Base-by-base conservation (phyloP, 2,888 invertebrate genomes). In the Noctua janthina region DNA sequence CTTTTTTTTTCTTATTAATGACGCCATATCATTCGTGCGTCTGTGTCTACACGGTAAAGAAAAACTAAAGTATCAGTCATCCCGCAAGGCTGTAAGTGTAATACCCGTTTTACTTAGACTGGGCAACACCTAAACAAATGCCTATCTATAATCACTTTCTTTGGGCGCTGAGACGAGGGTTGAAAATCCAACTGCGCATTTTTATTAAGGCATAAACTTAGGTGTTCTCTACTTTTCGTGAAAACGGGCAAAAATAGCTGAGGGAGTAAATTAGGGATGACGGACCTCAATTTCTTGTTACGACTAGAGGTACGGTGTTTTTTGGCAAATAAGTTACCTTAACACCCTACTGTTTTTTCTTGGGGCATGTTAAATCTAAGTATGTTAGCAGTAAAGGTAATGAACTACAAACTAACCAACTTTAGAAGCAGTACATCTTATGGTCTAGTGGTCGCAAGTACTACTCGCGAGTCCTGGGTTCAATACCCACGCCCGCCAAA, bases 261-360 rank as follows among this genome's bases (percentile, higher is more conserved):
- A 35, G 78, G 15, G 75, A 67, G 68, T 77, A 81, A 81, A 84
- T 84, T 84, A 84, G 35, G 84, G 68, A 35, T 69, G 84, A 84
- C 69, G 74, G 39, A 73, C 78, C 29, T 11, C 78, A 78, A 82
- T 84, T 84, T 78, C 59, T 66, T 75, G 59, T 46, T 68, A 84
- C 39, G 82, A 62, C 71, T 64, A 71, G 56, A 39, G 70, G 17
- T 64, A 20, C 43, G 23, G 64, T 56, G 59, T 82, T 84, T 81
- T 85, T 79, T 59, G 74, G 17, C 15, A 59, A 69, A 81, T 81
- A 66, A 81, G n/a, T 49, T 81, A 68, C 56, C 59, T 17, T 73
- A 49, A 59, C 54, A 64, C 54, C 43, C 15, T 35, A 13, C 39
- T 64, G 49, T 64, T 75, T 72, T 79, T 75, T 80, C 51, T 64